Conservation (phyloP, 2,113 vertebrate genomes). For the Atrichornis clamosus region DNA sequence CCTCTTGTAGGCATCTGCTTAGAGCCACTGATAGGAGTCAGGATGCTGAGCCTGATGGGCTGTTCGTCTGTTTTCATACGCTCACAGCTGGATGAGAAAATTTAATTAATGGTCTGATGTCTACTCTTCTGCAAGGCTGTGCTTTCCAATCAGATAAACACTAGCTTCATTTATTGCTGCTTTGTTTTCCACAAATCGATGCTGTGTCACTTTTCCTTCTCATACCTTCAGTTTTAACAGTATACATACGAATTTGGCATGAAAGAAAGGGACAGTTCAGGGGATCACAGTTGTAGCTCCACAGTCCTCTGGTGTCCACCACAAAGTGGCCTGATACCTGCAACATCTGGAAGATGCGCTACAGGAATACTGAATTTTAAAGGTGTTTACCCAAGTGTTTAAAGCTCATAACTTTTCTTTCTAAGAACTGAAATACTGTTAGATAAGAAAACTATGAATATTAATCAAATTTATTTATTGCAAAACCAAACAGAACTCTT, state of each 20-base stretch:
- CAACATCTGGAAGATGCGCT: background rate
- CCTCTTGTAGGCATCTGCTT: background rate
- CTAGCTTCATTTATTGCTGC: background rate
- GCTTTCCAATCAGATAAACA: background rate
- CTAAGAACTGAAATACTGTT: background rate
- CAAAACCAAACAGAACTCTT: background rate
- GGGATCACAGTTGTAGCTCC: background rate
- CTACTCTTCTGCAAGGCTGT: background rate
- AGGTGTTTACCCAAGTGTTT: fast-evolving
- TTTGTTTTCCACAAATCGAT: background rate
- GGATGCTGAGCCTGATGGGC: background rate
- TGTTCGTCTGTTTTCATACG: background rate
- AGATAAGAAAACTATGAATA: background rate
- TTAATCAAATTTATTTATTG: background rate
- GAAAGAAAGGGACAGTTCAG: background rate
- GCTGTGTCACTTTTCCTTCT: background rate
- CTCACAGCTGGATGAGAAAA: background rate
- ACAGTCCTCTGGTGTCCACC: background rate
- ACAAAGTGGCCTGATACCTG: background rate
- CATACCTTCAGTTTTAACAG: background rate
- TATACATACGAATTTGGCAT: background rate
- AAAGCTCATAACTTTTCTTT: background rate
- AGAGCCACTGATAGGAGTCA: background rate
- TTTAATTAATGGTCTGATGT: background rate
- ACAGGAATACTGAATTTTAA: background rate